Percentiles rank a stretch among this genome's conserved stretches.
Evolutionary conservation across 2,797 vertebrate genomes (phyloP).

Genomic region (Erpetoichthys calabaricus): DNA sequence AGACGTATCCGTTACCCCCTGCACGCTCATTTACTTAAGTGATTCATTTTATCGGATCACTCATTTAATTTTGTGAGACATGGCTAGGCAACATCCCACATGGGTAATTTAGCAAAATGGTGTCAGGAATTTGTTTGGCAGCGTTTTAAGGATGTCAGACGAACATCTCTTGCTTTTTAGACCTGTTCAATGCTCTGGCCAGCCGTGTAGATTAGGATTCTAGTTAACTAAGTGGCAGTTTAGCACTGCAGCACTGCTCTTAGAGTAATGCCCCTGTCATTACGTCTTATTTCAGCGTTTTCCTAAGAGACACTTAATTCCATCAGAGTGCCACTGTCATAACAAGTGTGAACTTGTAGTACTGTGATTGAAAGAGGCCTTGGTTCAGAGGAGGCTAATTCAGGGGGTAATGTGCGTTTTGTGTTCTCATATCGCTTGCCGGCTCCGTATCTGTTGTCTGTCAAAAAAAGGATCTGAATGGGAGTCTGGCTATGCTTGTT

Average conservation of each 20-base stretch:
- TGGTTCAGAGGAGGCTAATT: no score
- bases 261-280: conserved; percentile 4
- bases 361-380: not conserved
- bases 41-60: no score
- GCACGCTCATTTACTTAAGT: no score
- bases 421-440: no score
- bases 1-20: no score
- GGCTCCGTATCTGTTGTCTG: no score
- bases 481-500: no score
- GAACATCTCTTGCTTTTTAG: not conserved
- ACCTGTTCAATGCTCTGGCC: conserved; percentile 4
- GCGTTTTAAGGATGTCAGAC: conserved; percentile 2
- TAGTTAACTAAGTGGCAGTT: not conserved
- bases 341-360: not conserved
- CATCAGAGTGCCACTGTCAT: not conserved
- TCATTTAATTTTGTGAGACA: no score
- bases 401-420: no score
- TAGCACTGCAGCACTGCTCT: not conserved
- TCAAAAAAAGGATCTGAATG: no score
- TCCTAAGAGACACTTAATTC: not conserved
- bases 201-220: not conserved
- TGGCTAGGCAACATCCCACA: no score
- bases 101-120: not conserved
- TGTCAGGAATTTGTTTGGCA: not conserved
- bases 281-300: not conserved